Evolutionary conservation across 2,888 invertebrate species (phyloP).

Genomic region (Boloria euphrosyne): DNA sequence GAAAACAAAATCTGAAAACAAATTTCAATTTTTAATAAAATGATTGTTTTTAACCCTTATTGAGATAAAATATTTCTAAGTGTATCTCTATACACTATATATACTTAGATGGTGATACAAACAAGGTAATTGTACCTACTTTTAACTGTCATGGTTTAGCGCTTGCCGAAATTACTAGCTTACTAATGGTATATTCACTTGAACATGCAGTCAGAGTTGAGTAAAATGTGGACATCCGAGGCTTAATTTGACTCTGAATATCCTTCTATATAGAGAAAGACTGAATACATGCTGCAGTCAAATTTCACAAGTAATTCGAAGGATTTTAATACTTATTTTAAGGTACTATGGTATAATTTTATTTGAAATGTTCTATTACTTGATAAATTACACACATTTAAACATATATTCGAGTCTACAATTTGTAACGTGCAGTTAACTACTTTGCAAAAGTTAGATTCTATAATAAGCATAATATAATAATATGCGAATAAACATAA

Average conservation of each 20-base stretch:
- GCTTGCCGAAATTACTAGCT: slow-evolving; percentile 59
- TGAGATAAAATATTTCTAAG: too few species aligned
- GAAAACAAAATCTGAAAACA: too few species aligned
- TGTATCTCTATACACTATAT: too few species aligned
- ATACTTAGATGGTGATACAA: slow-evolving; percentile 3
- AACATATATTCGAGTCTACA: slow-evolving; percentile 22
- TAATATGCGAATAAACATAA: background rate
- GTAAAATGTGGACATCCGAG: slow-evolving; percentile 57
- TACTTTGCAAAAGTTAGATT: slow-evolving; percentile 16
- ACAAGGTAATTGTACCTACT: slow-evolving; percentile 11
- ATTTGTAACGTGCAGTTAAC: slow-evolving; percentile 26
- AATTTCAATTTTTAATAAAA: too few species aligned
- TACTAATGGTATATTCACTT: slow-evolving; percentile 57
- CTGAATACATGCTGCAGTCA: slow-evolving; percentile 24
- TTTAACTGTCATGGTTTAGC: slow-evolving; percentile 19
- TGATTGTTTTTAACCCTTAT: too few species aligned
- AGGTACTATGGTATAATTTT: slow-evolving; percentile 6
- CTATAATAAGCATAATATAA: slow-evolving; percentile 7
- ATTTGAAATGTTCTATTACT: slow-evolving; percentile 6
- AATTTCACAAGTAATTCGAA: slow-evolving; percentile 13
- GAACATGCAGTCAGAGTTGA: slow-evolving; percentile 61
- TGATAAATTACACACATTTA: slow-evolving; percentile 22
- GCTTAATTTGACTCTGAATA: slow-evolving; percentile 48
- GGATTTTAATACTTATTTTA: slow-evolving; percentile 3
- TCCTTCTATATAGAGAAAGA: slow-evolving; percentile 25